Evolutionary conservation across 2,113 vertebrate species (phyloP).

Genomic region (Shinisaurus crocodilurus): DNA sequence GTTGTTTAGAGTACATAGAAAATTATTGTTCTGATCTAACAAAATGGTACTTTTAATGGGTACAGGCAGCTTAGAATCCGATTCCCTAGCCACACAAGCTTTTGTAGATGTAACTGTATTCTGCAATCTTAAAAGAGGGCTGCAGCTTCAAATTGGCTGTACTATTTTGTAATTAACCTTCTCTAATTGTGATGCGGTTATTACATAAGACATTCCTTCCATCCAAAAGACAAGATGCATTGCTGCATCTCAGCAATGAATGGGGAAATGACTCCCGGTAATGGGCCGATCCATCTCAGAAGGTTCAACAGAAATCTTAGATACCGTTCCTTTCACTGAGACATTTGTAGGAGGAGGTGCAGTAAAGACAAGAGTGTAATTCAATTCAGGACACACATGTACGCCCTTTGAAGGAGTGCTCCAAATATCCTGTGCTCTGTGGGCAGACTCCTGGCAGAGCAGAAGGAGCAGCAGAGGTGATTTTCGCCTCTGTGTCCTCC

Average conservation of each 20-base stretch:
- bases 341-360: conserved; percentile 61
- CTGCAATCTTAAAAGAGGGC: conserved; percentile 51
- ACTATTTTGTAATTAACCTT: conserved; percentile 48
- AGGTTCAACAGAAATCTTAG: conserved; percentile 67
- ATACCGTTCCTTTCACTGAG: conserved; percentile 66
- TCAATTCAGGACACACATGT: background rate
- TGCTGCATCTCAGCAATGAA: conserved; percentile 54
- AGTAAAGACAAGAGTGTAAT: conserved; percentile 64
- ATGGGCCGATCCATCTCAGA: conserved; percentile 50
- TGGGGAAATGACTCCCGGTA: conserved; percentile 60
- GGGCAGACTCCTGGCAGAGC: too few relatives aligned
- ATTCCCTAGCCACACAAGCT: conserved; percentile 48
- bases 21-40: conserved; percentile 54
- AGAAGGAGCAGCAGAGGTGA: too few relatives aligned
- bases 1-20: conserved; percentile 45
- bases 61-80: background rate
- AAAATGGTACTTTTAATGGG: conserved; percentile 41
- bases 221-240: conserved; percentile 38
- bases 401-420: too few relatives aligned
- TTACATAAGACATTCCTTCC: conserved; percentile 36
- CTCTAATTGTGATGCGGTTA: conserved; percentile 46
- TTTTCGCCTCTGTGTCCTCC: too few relatives aligned
- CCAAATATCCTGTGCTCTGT: background rate
- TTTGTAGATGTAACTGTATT: conserved; percentile 62
- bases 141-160: conserved; percentile 26